Conservation (phyloP, 2,113 vertebrate genomes). For the Columba livia region DNA sequence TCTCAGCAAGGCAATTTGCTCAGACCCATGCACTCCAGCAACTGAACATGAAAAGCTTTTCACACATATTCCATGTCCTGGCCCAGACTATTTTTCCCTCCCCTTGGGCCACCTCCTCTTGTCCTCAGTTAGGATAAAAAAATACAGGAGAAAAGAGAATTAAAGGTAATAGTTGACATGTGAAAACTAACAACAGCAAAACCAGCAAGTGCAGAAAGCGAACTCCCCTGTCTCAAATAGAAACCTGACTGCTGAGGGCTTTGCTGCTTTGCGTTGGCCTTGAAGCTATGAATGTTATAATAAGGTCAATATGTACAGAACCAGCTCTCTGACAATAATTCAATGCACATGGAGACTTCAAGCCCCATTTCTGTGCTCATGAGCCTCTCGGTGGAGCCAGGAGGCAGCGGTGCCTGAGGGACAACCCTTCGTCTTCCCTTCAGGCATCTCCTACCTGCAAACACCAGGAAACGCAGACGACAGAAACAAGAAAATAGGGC, state of each 20-base stretch:
- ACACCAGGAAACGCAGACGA: background rate
- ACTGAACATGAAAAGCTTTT: slow-evolving; percentile 52
- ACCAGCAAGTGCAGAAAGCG: background rate
- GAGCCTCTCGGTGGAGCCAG: background rate
- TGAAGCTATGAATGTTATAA: slow-evolving; percentile 10
- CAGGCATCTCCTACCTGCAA: background rate
- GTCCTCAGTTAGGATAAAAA: slow-evolving; percentile 60
- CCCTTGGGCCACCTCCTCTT: slow-evolving; percentile 58
- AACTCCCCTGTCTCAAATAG: background rate
- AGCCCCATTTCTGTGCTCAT: background rate
- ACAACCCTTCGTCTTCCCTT: background rate
- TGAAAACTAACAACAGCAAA: slow-evolving; percentile 14
- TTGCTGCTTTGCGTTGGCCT: background rate
- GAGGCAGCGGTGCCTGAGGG: background rate
- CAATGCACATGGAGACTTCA: background rate
- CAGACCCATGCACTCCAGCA: slow-evolving; percentile 43
- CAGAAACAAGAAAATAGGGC: background rate
- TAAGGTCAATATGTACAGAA: background rate
- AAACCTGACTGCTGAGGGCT: slow-evolving; percentile 17
- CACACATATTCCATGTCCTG: slow-evolving; percentile 45
- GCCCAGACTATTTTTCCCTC: background rate
- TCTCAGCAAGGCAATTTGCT: slow-evolving; percentile 62
- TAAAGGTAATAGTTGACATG: slow-evolving; percentile 72
- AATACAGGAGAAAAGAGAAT: slow-evolving; percentile 70
- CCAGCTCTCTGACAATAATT: background rate